phyloP scores from a whole-genome alignment of 2,113 vertebrate genomes.

The Riparia riparia region DNA sequence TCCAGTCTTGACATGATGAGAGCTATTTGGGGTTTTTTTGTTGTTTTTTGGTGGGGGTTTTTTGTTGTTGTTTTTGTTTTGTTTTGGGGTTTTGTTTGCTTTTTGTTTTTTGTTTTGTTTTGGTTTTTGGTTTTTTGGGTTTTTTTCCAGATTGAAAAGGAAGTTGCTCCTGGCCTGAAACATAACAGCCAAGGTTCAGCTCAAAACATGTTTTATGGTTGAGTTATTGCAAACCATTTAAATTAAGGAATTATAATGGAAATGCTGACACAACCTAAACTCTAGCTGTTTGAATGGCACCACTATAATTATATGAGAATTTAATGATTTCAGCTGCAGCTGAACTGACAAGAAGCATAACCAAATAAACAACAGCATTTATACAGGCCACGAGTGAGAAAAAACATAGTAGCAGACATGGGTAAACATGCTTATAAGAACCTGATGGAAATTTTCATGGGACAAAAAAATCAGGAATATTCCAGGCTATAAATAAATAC shows the following conservation, averaged over 20 bases:
- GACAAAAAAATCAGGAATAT: neutral
- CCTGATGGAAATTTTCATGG: constrained; percentile 12
- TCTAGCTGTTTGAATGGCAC: constrained; percentile 26
- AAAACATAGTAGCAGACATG: neutral
- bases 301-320: constrained; percentile 66
- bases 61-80: too few species aligned
- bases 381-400: neutral
- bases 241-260: constrained; percentile 51
- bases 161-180: neutral
- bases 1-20: neutral
- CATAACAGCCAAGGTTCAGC: neutral
- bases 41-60: too few species aligned
- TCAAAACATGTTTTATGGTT: neutral
- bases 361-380: constrained; percentile 34
- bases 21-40: neutral
- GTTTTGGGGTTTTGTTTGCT: too few species aligned
- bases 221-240: constrained; percentile 30
- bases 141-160: neutral
- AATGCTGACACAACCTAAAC: constrained; percentile 52
- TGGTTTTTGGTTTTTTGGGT: neutral
- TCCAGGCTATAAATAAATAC: constrained; percentile 25
- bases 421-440: neutral
- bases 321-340: constrained; percentile 63
- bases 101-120: too few species aligned
- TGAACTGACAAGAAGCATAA: constrained; percentile 27